Conservation (phyloP, 2,113 vertebrate species). For the Hiodon tergisus region DNA sequence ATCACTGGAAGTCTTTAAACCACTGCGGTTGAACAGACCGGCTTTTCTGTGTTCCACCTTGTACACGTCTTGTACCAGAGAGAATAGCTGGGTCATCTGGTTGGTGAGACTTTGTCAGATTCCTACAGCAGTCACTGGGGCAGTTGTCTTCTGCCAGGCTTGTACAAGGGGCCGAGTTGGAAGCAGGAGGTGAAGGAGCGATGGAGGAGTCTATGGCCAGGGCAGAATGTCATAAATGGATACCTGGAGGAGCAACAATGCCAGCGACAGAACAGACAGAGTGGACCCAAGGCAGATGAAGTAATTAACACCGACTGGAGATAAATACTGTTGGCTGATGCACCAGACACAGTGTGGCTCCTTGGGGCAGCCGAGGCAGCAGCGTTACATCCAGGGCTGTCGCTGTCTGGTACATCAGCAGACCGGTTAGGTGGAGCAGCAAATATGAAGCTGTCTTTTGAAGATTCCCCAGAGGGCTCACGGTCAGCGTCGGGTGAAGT, state of each 20-base stretch:
- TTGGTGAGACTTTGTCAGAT: not conserved
- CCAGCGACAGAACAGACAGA: not conserved
- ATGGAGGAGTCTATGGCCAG: slow-evolving; percentile 4
- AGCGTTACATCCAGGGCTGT: no score
- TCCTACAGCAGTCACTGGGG: not conserved
- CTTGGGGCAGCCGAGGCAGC: not conserved
- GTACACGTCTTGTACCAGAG: not conserved
- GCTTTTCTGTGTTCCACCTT: not conserved
- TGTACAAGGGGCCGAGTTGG: not conserved
- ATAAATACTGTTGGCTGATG: not conserved
- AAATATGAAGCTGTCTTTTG: not conserved
- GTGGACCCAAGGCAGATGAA: not conserved
- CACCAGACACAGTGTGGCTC: not conserved
- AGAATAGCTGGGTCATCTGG: slow-evolving; percentile 2
- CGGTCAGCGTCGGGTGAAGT: not conserved
- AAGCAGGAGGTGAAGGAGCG: not conserved
- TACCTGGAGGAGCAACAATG: not conserved
- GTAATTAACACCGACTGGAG: not conserved
- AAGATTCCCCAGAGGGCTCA: not conserved
- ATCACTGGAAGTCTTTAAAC: not conserved
- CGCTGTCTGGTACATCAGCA: not conserved
- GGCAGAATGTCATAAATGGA: not conserved
- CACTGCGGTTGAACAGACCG: not conserved
- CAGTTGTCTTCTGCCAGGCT: not conserved
- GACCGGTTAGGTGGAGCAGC: not conserved